These are phyloP conservation scores for Struthio camelus DNA, from an alignment of 2,113 vertebrate genomes.

Conservation along the genomic window DNA sequence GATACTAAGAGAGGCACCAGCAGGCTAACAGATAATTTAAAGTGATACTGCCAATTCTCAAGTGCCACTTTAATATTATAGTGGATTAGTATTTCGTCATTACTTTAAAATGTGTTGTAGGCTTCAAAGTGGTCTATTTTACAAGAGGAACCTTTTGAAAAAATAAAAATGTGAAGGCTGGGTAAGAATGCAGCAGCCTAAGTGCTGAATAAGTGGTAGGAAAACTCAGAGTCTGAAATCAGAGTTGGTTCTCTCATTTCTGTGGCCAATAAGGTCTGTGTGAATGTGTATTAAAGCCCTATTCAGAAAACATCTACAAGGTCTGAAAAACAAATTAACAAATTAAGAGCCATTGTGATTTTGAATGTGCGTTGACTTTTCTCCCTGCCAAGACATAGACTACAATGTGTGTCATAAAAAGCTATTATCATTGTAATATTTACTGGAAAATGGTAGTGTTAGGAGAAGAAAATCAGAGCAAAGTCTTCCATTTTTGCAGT, in stretches of 20 bases:
- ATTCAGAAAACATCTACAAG: neutral
- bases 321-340: neutral
- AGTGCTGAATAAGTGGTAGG: neutral
- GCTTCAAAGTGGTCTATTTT: neutral
- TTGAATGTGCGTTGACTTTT: neutral
- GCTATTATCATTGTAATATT: neutral
- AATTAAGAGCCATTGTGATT: neutral
- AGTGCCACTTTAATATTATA: conserved; percentile 1
- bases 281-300: neutral
- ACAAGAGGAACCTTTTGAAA: neutral
- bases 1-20: neutral
- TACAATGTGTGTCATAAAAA: neutral
- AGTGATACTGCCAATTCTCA: conserved; percentile 31
- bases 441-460: neutral
- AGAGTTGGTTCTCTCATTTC: neutral
- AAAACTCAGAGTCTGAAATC: neutral
- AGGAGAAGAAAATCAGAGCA: neutral
- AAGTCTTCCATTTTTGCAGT: neutral
- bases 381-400: neutral
- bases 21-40: neutral
- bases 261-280: neutral
- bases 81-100: neutral
- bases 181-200: neutral
- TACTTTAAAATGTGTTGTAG: neutral
- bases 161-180: neutral